phyloP scores from a whole-genome alignment of 2,113 vertebrate species.

The Promerops cafer region DNA sequence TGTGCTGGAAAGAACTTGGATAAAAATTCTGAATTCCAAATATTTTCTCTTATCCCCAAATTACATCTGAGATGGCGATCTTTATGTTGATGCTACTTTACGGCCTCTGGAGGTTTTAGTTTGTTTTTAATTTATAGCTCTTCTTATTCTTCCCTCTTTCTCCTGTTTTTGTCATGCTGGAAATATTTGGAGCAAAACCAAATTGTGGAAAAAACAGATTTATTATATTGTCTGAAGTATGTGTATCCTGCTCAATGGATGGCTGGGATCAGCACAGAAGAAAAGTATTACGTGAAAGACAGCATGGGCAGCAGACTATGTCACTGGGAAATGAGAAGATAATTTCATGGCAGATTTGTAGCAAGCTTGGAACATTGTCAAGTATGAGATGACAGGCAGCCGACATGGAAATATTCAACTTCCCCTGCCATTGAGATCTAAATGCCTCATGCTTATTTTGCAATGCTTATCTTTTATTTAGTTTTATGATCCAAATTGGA shows the following conservation, averaged over 20 bases:
- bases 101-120: neutral
- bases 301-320: neutral
- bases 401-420: neutral
- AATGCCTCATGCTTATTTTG: neutral
- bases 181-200: slow-evolving; percentile 49
- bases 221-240: neutral
- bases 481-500: neutral
- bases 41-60: neutral
- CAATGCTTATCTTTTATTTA: neutral
- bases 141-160: neutral
- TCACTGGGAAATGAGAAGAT: neutral
- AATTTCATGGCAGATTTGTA: neutral
- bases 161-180: slow-evolving; percentile 25
- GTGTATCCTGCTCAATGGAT: slow-evolving; percentile 18
- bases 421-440: neutral
- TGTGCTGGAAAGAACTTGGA: neutral
- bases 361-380: neutral
- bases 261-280: slow-evolving; percentile 8
- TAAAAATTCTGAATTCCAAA: neutral
- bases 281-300: slow-evolving; percentile 7
- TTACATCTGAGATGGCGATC: neutral
- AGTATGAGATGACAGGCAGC: neutral
- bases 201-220: slow-evolving; percentile 9
- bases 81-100: neutral
- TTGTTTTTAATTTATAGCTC: slow-evolving; percentile 18